These are phyloP conservation scores for Sclerodermus sp. DNA, from an alignment of 2,888 invertebrate species.

Conservation along the genomic window DNA sequence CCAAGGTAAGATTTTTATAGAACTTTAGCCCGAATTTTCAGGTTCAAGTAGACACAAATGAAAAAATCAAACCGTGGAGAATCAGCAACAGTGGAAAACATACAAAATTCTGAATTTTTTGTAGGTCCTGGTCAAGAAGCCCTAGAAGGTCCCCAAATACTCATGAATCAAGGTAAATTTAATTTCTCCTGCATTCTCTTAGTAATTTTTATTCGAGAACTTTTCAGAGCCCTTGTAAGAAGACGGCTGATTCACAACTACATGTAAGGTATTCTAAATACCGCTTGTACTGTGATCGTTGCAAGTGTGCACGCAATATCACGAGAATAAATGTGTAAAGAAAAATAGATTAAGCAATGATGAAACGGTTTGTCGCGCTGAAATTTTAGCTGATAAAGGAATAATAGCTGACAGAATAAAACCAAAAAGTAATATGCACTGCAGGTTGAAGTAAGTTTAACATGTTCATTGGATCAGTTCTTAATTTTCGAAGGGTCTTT, in stretches of 20 bases:
- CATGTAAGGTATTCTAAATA: conserved; percentile 36
- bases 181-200: neutral
- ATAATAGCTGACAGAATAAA: no score
- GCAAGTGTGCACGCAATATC: conserved; percentile 34
- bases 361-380: no score
- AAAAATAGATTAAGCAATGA: no score
- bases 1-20: conserved; percentile 43
- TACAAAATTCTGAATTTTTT: conserved; percentile 45
- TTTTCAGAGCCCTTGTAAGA: conserved; percentile 38
- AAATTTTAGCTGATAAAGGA: no score
- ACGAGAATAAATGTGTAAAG: conserved; percentile 8
- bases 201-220: neutral
- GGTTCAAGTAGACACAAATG: conserved; percentile 30
- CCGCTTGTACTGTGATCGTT: conserved; percentile 35
- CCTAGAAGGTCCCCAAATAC: conserved; percentile 38
- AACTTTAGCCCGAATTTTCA: conserved; percentile 35
- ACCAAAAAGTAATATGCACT: no score
- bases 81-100: conserved; percentile 30
- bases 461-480: no score
- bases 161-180: conserved; percentile 46
- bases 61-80: conserved; percentile 20
- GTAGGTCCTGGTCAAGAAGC: conserved; percentile 50
- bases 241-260: conserved; percentile 15
- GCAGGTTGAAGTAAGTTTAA: no score
- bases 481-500: no score